These are phyloP conservation scores for Drymonia ruficornis DNA, from an alignment of 2,888 invertebrate species.

Conservation along the genomic window DNA sequence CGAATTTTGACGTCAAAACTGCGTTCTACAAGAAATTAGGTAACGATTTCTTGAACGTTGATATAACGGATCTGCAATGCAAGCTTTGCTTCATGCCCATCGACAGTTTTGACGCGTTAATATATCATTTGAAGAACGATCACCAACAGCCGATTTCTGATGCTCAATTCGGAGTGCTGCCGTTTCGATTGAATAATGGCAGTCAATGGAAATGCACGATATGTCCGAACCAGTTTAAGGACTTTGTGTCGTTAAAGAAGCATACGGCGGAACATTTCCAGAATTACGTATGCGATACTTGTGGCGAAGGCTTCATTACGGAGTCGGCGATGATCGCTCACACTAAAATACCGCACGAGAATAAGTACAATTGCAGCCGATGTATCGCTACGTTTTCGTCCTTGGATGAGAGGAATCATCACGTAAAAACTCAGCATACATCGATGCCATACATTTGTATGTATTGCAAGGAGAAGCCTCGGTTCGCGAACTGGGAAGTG, in stretches of 20 bases:
- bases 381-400: slow-evolving; percentile 75
- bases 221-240: slow-evolving; percentile 74
- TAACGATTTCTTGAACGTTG: slow-evolving; percentile 74
- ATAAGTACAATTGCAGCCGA: slow-evolving; percentile 73
- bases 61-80: slow-evolving; percentile 75
- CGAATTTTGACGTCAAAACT: slow-evolving; percentile 69
- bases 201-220: slow-evolving; percentile 76
- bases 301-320: slow-evolving; percentile 78
- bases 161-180: slow-evolving; percentile 71
- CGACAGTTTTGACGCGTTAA: slow-evolving; percentile 62
- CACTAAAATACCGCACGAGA: slow-evolving; percentile 75
- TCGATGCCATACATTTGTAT: slow-evolving; percentile 73
- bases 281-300: slow-evolving; percentile 78
- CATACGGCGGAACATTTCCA: slow-evolving; percentile 76
- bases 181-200: slow-evolving; percentile 71
- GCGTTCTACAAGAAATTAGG: slow-evolving; percentile 79
- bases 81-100: slow-evolving; percentile 71
- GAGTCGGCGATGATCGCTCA: slow-evolving; percentile 77
- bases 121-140: slow-evolving; percentile 68
- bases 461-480: slow-evolving; percentile 74
- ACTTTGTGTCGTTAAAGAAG: slow-evolving; percentile 71
- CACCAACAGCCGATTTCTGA: slow-evolving; percentile 73
- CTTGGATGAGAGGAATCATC: slow-evolving; percentile 69
- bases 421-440: slow-evolving; percentile 75
- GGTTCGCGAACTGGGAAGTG: slow-evolving; percentile 76